Evolutionary conservation across 2,113 vertebrate species (phyloP).

Genomic region (Potamarius usumacintae): DNA sequence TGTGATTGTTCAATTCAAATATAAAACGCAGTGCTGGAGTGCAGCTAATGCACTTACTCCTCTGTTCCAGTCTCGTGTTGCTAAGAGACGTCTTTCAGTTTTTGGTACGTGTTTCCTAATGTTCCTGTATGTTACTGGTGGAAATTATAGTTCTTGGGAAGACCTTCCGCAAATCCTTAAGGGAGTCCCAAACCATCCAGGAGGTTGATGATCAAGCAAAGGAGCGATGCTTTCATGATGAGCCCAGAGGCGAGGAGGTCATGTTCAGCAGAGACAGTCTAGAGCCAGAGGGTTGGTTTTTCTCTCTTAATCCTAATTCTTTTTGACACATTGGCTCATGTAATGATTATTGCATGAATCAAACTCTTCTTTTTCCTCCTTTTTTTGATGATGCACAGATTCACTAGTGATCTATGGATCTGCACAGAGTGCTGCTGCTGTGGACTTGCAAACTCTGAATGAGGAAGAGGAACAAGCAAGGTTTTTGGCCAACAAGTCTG

Average conservation of each 20-base stretch:
- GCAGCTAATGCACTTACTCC: neutral
- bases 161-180: constrained; percentile 78
- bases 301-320: neutral
- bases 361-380: constrained; percentile 14
- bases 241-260: constrained; percentile 55
- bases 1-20: neutral
- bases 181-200: constrained; percentile 63
- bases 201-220: constrained; percentile 62
- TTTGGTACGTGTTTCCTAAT: neutral
- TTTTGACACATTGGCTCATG: neutral
- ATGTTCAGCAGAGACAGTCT: constrained; percentile 74
- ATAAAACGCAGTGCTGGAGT: neutral
- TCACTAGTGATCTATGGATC: constrained; percentile 67
- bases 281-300: constrained; percentile 78
- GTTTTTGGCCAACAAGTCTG: constrained; percentile 82
- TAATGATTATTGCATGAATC: neutral
- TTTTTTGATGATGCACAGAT: constrained; percentile 60
- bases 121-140: constrained; percentile 52
- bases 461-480: constrained; percentile 83
- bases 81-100: neutral
- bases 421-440: constrained; percentile 51
- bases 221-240: constrained; percentile 57
- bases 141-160: constrained; percentile 64
- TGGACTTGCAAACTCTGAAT: constrained; percentile 66
- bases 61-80: neutral